Conservation (phyloP, 1,140 invertebrate species). For the Probaryconus sp. region DNA sequence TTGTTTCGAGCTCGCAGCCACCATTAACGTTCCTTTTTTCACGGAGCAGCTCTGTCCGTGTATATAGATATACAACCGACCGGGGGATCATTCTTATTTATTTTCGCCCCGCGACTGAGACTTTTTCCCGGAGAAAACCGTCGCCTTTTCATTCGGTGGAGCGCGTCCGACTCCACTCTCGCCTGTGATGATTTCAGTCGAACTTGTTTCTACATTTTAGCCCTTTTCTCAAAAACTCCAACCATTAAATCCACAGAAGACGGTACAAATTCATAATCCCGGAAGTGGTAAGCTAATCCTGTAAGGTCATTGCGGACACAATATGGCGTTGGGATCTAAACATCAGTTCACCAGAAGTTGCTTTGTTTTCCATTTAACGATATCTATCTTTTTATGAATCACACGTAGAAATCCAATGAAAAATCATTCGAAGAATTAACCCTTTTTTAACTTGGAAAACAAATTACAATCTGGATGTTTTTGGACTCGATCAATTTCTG, state of each 20-base stretch:
- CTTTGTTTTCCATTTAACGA: too few species aligned
- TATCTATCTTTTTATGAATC: too few species aligned
- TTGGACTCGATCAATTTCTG: not conserved
- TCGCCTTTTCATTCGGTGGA: slow-evolving; percentile 21
- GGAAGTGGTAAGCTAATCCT: slow-evolving; percentile 3
- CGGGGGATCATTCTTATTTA: slow-evolving; percentile 55
- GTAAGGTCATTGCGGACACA: too few species aligned
- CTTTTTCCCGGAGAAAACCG: slow-evolving; percentile 21
- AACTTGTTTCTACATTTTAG: slow-evolving; percentile 15
- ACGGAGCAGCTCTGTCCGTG: slow-evolving; percentile 31
- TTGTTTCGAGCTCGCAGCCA: slow-evolving; percentile 68
- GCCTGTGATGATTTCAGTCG: slow-evolving; percentile 27
- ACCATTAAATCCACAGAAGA: slow-evolving; percentile 2
- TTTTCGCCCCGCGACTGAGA: slow-evolving; percentile 42
- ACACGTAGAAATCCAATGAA: too few species aligned
- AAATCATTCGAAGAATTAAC: too few species aligned
- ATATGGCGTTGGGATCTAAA: too few species aligned
- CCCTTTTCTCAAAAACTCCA: not conserved
- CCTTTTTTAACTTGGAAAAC: too few species aligned
- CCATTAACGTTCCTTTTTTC: slow-evolving; percentile 62
- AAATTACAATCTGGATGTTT: too few species aligned
- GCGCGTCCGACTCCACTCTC: slow-evolving; percentile 19
- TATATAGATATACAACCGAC: slow-evolving; percentile 46
- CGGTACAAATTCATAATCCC: too few species aligned
- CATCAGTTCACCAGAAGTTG: too few species aligned